Evolutionary conservation across 2,113 vertebrate genomes (phyloP), one percentile per base, ranked within the genome.

Genomic region (Peucedramus taeniatus): DNA sequence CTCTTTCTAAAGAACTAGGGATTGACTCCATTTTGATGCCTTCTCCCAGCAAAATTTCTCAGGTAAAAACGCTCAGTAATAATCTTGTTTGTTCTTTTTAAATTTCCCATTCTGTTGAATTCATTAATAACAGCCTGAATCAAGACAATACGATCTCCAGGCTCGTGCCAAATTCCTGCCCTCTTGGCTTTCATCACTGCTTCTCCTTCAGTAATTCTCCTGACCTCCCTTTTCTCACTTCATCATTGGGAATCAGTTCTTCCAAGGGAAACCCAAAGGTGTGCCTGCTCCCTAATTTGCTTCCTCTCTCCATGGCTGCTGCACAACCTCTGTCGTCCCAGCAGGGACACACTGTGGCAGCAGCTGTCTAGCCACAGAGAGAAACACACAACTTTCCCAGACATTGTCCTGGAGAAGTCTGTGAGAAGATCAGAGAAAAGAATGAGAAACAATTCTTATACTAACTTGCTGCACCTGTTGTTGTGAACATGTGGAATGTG

Each of bases 141-240:
- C 1, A 3, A 17, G 19, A 40, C 31, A 39, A 33, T 31, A 49
- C 2, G 0, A 68, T 42, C 39, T 59, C 47, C 35, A 59, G 39
- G 39, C 27, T 53, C 3, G 1, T 1, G 8, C 4, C 47, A 0
- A 0, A 10, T 42, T 78, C 42, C 47, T 63, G 24, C 7, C 35
- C 26, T 78, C 14, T 10, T 5, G 17, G 20, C 33, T 87, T 82
- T 66, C 64, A 49, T 28, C 65, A 61, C 22, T 33, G 14, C 63
- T 65, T 70, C 14, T 54, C 31, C 20, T 35, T 54, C 39, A 44
- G 33, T 44, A 44, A 65, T 60, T 65, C 28, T 70, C 40, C n/a
- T 33, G 40, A 83, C 31, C 23, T 87, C 49, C 6, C 23, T 19
- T 65, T 11, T 71, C 35, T 49, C 50, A 65, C 49, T 49, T 60